Evolutionary conservation across 2,113 vertebrate genomes (phyloP).

Genomic region (Phodopus roborovskii): DNA sequence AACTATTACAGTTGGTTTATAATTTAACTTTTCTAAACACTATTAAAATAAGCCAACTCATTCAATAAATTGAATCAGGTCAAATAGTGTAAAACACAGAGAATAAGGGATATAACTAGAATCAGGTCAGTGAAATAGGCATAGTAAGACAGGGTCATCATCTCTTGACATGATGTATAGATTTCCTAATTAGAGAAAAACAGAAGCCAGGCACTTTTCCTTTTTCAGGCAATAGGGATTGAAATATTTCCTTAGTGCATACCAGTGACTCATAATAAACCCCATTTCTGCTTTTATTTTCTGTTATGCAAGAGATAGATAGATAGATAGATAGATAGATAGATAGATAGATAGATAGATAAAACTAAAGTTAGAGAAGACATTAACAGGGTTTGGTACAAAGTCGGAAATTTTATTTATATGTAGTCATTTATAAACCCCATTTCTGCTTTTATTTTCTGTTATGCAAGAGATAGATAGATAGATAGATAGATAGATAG

Average conservation of each 20-base stretch:
- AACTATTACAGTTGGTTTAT: not conserved
- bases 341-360: too few species aligned
- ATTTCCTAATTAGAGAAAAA: not conserved
- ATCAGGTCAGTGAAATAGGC: slow-evolving; percentile 12
- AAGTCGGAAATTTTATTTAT: not conserved
- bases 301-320: not conserved
- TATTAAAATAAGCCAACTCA: slow-evolving; percentile 4
- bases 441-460: slow-evolving; percentile 24
- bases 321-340: too few species aligned
- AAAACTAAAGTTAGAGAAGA: not conserved
- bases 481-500: too few species aligned
- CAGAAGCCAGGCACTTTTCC: not conserved
- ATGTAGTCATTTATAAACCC: not conserved
- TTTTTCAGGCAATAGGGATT: not conserved
- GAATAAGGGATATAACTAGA: slow-evolving; percentile 36
- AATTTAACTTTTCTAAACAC: slow-evolving; percentile 12
- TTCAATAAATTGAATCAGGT: slow-evolving; percentile 19
- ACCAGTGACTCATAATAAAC: slow-evolving; percentile 34
- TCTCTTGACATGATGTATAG: not conserved
- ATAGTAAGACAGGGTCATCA: not conserved
- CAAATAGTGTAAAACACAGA: not conserved
- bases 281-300: slow-evolving; percentile 16
- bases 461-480: not conserved
- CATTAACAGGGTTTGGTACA: slow-evolving; percentile 3
- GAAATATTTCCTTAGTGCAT: slow-evolving; percentile 2